Evolutionary conservation across 2,113 vertebrate species (phyloP).

Genomic region (Tautogolabrus adspersus): DNA sequence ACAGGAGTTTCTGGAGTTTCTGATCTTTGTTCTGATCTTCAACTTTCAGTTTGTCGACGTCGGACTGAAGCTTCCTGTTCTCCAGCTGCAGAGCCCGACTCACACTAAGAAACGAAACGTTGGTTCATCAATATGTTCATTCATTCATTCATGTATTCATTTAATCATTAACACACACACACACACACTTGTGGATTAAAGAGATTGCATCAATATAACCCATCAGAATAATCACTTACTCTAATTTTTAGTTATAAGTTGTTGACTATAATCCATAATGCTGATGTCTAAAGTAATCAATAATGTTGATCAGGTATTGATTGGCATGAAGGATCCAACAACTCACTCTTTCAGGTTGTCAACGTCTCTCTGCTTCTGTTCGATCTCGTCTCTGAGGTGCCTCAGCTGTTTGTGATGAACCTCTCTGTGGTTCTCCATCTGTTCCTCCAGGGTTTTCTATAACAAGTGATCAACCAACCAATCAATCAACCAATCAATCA

Average conservation of each 20-base stretch:
- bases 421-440: slow-evolving; percentile 96
- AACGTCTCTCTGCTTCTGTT: slow-evolving; percentile 90
- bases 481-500: no score
- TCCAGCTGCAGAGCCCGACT: slow-evolving; percentile 93
- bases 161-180: no score
- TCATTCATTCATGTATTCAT: no score
- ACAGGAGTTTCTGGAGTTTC: slow-evolving; percentile 87
- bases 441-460: slow-evolving; percentile 89
- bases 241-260: no score
- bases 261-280: no score
- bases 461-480: not conserved
- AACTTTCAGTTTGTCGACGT: slow-evolving; percentile 90
- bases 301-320: not conserved
- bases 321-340: not conserved
- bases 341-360: slow-evolving; percentile 92
- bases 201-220: not conserved
- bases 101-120: slow-evolving; percentile 77
- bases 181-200: no score
- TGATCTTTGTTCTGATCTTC: slow-evolving; percentile 91
- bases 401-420: slow-evolving; percentile 93
- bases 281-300: no score
- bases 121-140: not conserved
- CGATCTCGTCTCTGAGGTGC: slow-evolving; percentile 92
- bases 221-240: not conserved
- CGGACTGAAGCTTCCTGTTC: slow-evolving; percentile 89